These are phyloP conservation scores for Oryzias sinensis DNA, from an alignment of 2,797 vertebrate genomes.

Conservation along the genomic window DNA sequence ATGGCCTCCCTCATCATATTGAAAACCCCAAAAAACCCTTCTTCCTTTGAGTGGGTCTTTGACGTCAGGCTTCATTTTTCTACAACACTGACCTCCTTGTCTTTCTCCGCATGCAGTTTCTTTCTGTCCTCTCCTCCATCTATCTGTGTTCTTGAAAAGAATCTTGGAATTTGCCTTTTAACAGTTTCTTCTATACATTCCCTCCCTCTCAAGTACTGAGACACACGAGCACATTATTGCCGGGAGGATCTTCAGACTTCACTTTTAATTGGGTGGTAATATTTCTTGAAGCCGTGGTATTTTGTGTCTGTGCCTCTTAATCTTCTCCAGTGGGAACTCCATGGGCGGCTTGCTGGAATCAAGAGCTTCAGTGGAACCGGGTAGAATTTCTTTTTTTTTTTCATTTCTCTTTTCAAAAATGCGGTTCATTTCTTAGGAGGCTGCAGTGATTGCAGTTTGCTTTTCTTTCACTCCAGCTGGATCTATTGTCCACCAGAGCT, in stretches of 20 bases:
- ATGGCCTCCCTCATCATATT: too few relatives aligned
- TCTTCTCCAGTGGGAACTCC: conserved; percentile 71
- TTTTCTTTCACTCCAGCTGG: conserved; percentile 39
- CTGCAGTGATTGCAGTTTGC: conserved; percentile 36
- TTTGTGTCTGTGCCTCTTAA: conserved; percentile 62
- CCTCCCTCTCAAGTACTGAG: conserved; percentile 41
- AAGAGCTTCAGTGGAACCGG: conserved; percentile 55
- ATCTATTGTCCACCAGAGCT: conserved; percentile 53
- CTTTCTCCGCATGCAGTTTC: conserved; percentile 62
- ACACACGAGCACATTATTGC: conserved; percentile 76
- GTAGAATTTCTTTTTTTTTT: conserved; percentile 59
- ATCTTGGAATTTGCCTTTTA: conserved; percentile 34
- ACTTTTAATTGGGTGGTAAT: conserved; percentile 80
- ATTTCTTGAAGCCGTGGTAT: conserved; percentile 68
- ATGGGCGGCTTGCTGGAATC: conserved; percentile 65
- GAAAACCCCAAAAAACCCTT: too few relatives aligned
- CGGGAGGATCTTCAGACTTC: conserved; percentile 62
- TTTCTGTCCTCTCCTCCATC: conserved; percentile 38
- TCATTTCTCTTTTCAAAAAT: conserved; percentile 63
- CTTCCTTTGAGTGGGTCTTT: conserved; percentile 31
- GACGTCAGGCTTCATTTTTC: conserved; percentile 71
- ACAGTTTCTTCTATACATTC: conserved; percentile 34
- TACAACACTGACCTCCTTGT: conserved; percentile 75
- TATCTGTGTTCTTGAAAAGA: conserved; percentile 41
- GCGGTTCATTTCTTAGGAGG: conserved; percentile 71